Percentiles rank a stretch among this genome's conserved stretches.
Conservation (phyloP, 2,113 vertebrate genomes). For the Rhinichthys klamathensis region DNA sequence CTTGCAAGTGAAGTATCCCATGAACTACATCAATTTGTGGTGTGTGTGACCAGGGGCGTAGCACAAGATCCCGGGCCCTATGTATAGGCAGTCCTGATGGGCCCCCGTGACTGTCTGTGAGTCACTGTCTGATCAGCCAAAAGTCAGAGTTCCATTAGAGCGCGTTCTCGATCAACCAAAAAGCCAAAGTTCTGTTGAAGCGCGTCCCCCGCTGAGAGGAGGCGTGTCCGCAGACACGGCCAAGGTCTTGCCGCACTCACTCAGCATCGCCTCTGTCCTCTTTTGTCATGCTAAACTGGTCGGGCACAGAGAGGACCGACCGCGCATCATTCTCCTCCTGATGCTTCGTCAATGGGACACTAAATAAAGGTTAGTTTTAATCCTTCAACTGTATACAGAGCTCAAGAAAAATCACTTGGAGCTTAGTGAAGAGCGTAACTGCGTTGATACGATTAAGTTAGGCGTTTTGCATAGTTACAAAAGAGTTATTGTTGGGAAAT, state of each 20-base stretch:
- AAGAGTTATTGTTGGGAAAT: not conserved
- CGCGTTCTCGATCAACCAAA: constrained; percentile 4
- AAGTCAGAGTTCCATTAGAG: not conserved
- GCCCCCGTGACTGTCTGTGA: not conserved
- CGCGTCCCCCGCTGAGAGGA: constrained; percentile 47
- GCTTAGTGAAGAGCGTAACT: not conserved
- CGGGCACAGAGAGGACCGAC: constrained; percentile 8
- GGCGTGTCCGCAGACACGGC: constrained; percentile 55
- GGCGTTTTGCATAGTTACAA: not conserved
- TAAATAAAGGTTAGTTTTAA: constrained; percentile 61
- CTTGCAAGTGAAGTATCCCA: not conserved
- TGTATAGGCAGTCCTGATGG: too few species aligned
- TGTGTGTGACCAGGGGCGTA: too few species aligned
- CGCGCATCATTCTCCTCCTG: constrained; percentile 14
- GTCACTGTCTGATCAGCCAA: not conserved
- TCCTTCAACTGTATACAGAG: not conserved
- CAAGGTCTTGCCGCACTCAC: constrained; percentile 49
- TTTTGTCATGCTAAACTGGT: constrained; percentile 69
- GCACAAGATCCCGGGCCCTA: too few species aligned
- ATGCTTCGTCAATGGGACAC: constrained; percentile 59
- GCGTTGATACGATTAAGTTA: not conserved
- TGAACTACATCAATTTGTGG: not conserved
- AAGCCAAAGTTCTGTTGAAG: constrained; percentile 13
- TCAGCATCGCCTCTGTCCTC: constrained; percentile 64
- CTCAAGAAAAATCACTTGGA: not conserved